These are phyloP conservation scores for Drosophila mauritiana DNA, from an alignment of 1,140 invertebrate genomes.

Conservation along the genomic window DNA sequence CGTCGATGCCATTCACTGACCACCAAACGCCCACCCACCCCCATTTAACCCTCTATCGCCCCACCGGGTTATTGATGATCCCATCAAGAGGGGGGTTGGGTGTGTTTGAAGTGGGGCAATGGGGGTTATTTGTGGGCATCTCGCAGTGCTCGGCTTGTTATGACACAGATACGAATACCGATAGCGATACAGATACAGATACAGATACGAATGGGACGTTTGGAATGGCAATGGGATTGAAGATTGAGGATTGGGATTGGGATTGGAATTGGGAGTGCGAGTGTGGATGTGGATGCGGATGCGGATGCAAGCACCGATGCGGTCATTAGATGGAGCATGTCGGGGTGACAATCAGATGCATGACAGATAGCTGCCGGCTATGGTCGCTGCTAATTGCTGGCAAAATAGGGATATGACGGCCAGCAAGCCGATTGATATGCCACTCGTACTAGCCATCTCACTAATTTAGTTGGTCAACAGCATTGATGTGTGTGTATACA, in stretches of 20 bases:
- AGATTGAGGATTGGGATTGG: background rate
- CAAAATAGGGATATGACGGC: conserved; percentile 26
- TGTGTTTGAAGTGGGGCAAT: background rate
- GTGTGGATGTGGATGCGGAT: too few species aligned
- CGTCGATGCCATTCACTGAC: conserved; percentile 7
- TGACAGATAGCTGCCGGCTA: conserved; percentile 33
- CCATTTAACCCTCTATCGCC: background rate
- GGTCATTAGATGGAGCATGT: conserved; percentile 35
- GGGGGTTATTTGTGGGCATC: conserved; percentile 2
- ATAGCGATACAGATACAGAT: too few species aligned
- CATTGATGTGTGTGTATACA: background rate
- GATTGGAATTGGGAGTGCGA: background rate
- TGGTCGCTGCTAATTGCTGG: conserved; percentile 32
- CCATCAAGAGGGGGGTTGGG: background rate
- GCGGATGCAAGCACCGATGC: conserved; percentile 1
- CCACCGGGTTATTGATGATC: conserved; percentile 48
- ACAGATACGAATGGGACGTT: background rate
- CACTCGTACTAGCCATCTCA: background rate
- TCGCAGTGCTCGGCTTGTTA: conserved; percentile 34
- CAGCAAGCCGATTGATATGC: conserved; percentile 22
- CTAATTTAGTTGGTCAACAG: background rate
- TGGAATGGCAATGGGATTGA: background rate
- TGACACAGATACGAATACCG: conserved; percentile 21
- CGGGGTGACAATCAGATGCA: conserved; percentile 40
- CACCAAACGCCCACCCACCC: background rate